Base-by-base conservation (phyloP, 2,797 vertebrate genomes). In the Pangasius mekongensis region DNA sequence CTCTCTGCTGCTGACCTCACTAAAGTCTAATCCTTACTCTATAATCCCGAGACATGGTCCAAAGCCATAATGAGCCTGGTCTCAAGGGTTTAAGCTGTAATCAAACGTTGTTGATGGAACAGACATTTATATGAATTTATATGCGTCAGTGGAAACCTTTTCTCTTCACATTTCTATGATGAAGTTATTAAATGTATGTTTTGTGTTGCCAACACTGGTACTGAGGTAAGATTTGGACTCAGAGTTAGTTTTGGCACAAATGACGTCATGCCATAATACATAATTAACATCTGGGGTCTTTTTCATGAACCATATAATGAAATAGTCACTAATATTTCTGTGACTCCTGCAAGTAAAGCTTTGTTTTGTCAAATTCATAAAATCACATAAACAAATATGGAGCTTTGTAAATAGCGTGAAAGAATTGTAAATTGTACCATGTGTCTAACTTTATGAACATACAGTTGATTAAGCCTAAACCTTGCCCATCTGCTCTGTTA, bases 1-100 rank as follows among this genome's bases (percentile, higher is more conserved):
- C 95, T 94, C 92, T 93, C 94, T 85, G 94, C 94, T 91, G 94
- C 95, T 5, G 96, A 95, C 93, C 94, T 96, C 92, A 96, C 95
- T 76, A 97, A 96, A n/a, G 95, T 96, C 90, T 96, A 94, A 96
- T 60, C 58, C 54, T 16, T 33, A 39, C 56, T 74, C 54, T 47
- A 24, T 67, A 54, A 73, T 67, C 47, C n/a, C 36, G 88, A 86
- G 85, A 83, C 92, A 85, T 86, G 90, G 87, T 83, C 84, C 62
- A 87, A 89, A 84, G 49, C 77, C 73, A 60, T 64, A 33, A 73
- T 66, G 86, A 74, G 90, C 89, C 87, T 90, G 86, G 89, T 43
- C 52, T 87, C 71, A 43, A 90, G 47, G 43, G 60, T 30, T 87
- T 81, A 39, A 54, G 30, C 76, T 52, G 67, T 69, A 81, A 11